Base-by-base conservation (phyloP, 2,888 invertebrate species). In the Perizoma affinitatum region DNA sequence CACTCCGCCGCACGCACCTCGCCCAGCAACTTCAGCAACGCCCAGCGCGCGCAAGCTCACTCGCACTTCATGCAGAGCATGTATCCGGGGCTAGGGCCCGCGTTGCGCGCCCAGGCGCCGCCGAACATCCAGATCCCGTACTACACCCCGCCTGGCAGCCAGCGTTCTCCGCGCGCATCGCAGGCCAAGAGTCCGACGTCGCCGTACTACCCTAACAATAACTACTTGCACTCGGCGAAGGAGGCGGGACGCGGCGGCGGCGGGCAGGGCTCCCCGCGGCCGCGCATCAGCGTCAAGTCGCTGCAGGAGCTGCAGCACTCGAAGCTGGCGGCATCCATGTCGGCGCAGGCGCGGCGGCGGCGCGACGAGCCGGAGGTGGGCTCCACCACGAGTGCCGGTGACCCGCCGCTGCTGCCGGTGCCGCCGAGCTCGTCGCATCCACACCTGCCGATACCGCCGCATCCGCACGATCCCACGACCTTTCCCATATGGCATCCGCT, bases 401-500 rank as follows among this genome's bases (percentile, higher is more conserved):
- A 94, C 72, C 83, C 79, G 40, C 84, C 75, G 33, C 73, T 80
- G 73, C 80, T 83, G 76, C 82, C 84, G 75, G 86, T 66, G 6
- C 41, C 43, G 56, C 65, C 41, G 56, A 35, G 50, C 38, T 63
- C 45, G 54, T 65, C 87, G 72, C 86, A 90, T 50, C 86, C 68
- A 5, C 66, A 61, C 40, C 41, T 47, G 56, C 65, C 41, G 56
- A 41, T 54, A 38, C 65, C 45, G 54, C 67, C 87, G 72, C 86
- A 90, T 50, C 85, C 87, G 10, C 87, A 87, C 75, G 89, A 89
- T 70, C 93, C 93, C 65, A 92, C 94, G 50, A 94, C 95, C 73
- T 94, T 95, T 74, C 95, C 96, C 68, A 90, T 97, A 53, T 97
- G 97, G 97, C 96, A 97, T 90, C 97, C 97, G 56, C 93, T 97